Conservation (phyloP, 2,113 vertebrate species). For the Nannobrachium achirus region DNA sequence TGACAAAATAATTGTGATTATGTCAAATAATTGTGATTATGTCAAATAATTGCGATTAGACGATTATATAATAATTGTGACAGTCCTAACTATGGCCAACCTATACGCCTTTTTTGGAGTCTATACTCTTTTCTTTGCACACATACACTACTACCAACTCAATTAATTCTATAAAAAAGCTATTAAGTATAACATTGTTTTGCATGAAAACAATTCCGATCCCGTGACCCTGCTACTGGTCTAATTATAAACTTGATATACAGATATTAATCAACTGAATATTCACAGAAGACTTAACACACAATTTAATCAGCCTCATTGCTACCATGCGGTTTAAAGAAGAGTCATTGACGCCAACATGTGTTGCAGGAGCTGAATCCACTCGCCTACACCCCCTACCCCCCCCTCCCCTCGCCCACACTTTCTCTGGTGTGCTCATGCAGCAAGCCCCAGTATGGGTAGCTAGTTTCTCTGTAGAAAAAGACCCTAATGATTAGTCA, state of each 20-base stretch:
- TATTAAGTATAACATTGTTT: not conserved
- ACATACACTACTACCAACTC: constrained; percentile 9
- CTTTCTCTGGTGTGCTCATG: constrained; percentile 36
- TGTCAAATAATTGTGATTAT: too few relatives aligned
- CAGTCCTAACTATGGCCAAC: too few relatives aligned
- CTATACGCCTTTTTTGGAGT: constrained; percentile 1
- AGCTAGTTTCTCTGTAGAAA: constrained; percentile 39
- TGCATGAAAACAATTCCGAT: not conserved
- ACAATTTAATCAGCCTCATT: constrained; percentile 23
- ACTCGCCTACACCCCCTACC: too few relatives aligned
- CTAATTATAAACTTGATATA: constrained; percentile 7
- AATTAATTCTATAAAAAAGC: not conserved
- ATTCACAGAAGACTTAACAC: constrained; percentile 18
- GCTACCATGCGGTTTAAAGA: constrained; percentile 34
- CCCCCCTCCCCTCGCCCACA: constrained; percentile 26
- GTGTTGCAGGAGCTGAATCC: constrained; percentile 23
- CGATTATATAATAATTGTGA: too few relatives aligned
- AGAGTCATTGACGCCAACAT: constrained; percentile 39
- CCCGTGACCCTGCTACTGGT: not conserved
- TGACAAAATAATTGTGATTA: too few relatives aligned
- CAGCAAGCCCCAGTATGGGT: constrained; percentile 33
- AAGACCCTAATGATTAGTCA: constrained; percentile 38
- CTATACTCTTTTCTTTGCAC: constrained; percentile 10
- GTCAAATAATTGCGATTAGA: too few relatives aligned
- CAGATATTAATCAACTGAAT: constrained; percentile 23